Conservation (phyloP, 2,888 invertebrate species). For the Hylaea fasciaria region DNA sequence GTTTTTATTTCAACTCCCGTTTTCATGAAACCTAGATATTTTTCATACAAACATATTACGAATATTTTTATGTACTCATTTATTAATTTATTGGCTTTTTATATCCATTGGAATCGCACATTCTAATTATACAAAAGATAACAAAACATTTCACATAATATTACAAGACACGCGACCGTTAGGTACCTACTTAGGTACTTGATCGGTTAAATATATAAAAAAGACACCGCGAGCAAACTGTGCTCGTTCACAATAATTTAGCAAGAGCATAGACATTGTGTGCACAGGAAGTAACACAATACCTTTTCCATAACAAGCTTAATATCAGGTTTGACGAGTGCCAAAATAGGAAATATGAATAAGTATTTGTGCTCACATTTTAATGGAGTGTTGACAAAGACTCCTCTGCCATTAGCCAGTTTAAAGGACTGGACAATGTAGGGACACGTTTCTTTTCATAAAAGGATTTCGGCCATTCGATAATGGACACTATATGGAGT, state of each 20-base stretch:
- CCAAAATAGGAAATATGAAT: slow-evolving; percentile 15
- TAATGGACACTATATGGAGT: background rate
- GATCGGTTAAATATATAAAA: no score
- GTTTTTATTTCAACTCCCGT: no score
- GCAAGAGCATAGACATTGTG: background rate
- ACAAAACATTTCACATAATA: no score
- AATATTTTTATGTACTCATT: no score
- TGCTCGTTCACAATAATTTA: background rate
- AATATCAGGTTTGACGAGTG: slow-evolving; percentile 20
- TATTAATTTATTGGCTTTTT: no score
- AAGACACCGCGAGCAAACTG: no score
- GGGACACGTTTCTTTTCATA: slow-evolving; percentile 7
- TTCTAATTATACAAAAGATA: no score
- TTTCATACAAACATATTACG: no score
- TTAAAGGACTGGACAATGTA: background rate
- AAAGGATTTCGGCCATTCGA: background rate
- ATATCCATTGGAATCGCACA: no score
- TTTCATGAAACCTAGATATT: no score
- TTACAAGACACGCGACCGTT: no score
- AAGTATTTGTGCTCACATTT: slow-evolving; percentile 6
- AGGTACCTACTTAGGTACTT: no score
- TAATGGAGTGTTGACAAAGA: slow-evolving; percentile 21
- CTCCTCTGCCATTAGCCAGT: background rate
- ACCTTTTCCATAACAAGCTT: background rate
- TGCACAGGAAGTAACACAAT: slow-evolving; percentile 3